Base-by-base conservation (phyloP, 53 echinoderm and acorn worm genomes). In the Paracentrotus lividus region DNA sequence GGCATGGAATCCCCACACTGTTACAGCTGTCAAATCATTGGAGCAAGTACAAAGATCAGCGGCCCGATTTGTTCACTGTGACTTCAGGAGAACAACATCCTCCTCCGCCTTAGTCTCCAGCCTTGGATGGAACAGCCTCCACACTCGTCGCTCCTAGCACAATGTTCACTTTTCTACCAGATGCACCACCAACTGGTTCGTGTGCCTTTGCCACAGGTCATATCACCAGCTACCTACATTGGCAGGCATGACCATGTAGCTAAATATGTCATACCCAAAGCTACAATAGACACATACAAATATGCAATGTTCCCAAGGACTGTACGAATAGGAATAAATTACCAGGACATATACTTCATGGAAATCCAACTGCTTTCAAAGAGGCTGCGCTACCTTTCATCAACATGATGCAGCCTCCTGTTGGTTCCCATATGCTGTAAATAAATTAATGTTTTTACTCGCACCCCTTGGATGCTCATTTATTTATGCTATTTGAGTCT, bases 41-140 rank as follows among this genome's bases (percentile, higher is more conserved):
- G 90, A 94, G 60, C 76, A 69, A 32, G 94, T 91, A 53, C 91
- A 94, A 84, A 75, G 78, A 49, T 33, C 75, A 77, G 94, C 54
- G 65, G 88, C 88, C 51, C 38, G 55, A 27, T 87, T 54, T 87
- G 87, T 87, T 9, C n/a, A 53, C 56, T 27, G 45, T 87, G 56
- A 87, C 56, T 87, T 53, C 36, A 51, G 87, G 33, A 52, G 54
- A 10, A 24, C 87, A 27, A 27, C 56, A 77, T 54, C 52, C 32
- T 55, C 29, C 27, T 54, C 29, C 0, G 53, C 42, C 31, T 55
- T 54, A 13, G 18, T 87, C 27, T 27, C 52, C 8, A 18, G 27
- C 52, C 33, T 87, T 2, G 87, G 49, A 0, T 52, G 87, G 87
- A 32, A 53, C 56, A 14, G 26, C 1, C 55, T 87, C 8, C 87